Conservation (phyloP, 2,888 invertebrate species). For the Augochlorella aurata region DNA sequence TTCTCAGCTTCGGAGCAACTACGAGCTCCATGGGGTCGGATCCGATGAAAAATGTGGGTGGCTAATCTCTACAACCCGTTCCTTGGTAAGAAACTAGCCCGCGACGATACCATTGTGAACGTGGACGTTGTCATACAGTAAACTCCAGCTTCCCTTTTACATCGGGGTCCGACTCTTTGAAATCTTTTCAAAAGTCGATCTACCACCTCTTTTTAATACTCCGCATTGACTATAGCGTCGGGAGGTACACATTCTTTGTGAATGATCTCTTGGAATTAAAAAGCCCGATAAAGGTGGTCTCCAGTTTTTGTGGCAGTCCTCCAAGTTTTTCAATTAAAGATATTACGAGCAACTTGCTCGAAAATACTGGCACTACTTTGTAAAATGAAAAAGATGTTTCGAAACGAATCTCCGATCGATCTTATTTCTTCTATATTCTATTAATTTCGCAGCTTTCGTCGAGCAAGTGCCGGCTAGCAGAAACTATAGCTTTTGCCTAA, state of each 20-base stretch:
- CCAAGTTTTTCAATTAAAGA: background rate
- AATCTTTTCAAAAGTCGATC: conserved; percentile 5
- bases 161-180: background rate
- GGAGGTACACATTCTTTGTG: background rate
- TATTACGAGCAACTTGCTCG: background rate
- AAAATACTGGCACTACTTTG: background rate
- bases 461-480: no score
- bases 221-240: background rate
- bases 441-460: no score
- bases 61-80: background rate
- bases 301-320: background rate
- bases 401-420: no score
- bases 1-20: background rate
- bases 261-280: background rate
- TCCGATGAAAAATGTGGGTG: background rate
- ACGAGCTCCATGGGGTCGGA: background rate
- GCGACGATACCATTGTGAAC: background rate
- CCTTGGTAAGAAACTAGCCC: background rate
- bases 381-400: no score
- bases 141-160: background rate
- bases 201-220: background rate
- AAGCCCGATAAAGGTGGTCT: background rate
- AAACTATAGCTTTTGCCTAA: no score
- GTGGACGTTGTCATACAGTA: background rate
- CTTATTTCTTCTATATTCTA: no score